Base-by-base conservation (phyloP, 2,888 invertebrate genomes). In the Eupithecia vulgata region DNA sequence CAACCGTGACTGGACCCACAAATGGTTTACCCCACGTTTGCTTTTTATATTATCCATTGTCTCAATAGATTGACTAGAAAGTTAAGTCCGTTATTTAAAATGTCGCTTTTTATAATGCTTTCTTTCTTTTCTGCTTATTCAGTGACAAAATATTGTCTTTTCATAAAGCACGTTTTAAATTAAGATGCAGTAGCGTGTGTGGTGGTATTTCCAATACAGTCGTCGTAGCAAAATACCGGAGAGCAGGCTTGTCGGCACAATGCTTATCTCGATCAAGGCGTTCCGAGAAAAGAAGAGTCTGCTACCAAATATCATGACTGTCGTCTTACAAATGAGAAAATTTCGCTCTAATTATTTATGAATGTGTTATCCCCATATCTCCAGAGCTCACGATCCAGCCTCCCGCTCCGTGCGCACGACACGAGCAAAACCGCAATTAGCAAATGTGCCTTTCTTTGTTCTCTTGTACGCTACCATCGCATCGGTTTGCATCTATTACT, bases 271-370 rank as follows among this genome's bases (percentile, higher is more conserved):
- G 91, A 94, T 94, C 86, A 84, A 84, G 83, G 86, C 82, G 85
- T 94, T 94, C 94, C 85, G 81, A 91, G 94, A 94, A 94, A 89
- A 88, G 87, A 85, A 87, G 89, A 87, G 87, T 88, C 89, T 87
- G 91, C 91, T 87, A 90, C 93, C 93, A 93, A 94, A 94, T 94
- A 94, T 94, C 94, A 92, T 92, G 94, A 90, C 92, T 92, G 90
- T 91, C 91, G 93, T 92, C 91, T 92, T 94, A 94, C 94, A 94
- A 94, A 94, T 94, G 94, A 94, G 94, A 94, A 94, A 94, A 94
- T 94, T 94, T 94, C 90, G 92, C 93, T 94, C 94, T 94, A 94
- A 94, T 94, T 94, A 94, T 94, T 94, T 94, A 94, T 94, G 94
- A 94, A 94, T 94, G 94, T 93, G 94, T 94, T 94, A 94, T 94